These are phyloP conservation scores for Rousettus leschenaultii DNA, from an alignment of 2,113 vertebrate genomes.

Conservation along the genomic window DNA sequence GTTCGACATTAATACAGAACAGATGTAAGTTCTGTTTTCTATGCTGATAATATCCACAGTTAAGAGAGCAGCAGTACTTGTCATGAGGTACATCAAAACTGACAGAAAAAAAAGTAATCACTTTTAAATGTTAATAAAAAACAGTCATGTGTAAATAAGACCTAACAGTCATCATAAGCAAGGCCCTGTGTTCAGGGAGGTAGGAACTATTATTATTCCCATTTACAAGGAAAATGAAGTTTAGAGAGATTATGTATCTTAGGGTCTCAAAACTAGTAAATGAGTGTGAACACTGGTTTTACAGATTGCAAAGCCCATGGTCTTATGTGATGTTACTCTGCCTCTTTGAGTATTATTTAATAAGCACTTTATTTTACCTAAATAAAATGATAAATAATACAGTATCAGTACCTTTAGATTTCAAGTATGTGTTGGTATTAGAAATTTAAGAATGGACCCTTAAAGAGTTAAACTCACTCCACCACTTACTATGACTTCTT, in stretches of 20 bases:
- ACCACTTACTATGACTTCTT: not conserved
- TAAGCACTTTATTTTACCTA: not conserved
- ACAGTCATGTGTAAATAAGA: not conserved
- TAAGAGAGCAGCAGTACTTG: not conserved
- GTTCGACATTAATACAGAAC: not conserved
- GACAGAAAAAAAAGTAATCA: not conserved
- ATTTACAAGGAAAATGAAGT: not conserved
- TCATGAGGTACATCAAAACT: not conserved
- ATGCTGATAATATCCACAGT: not conserved
- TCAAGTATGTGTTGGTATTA: not conserved
- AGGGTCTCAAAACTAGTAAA: not conserved
- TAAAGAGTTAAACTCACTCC: not conserved
- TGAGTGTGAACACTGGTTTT: not conserved
- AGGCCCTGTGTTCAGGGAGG: not conserved
- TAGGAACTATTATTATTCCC: not conserved
- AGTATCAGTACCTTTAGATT: not conserved
- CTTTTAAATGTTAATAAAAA: not conserved
- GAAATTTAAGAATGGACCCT: not conserved
- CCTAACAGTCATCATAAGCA: not conserved
- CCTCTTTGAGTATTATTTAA: not conserved
- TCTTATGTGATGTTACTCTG: not conserved
- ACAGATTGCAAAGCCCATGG: not conserved
- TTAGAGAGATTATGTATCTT: not conserved
- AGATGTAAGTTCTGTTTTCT: not conserved
- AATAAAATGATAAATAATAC: not conserved